These are phyloP conservation scores for Pachymerium ferrugineum DNA, from an alignment of 2,888 invertebrate genomes.

Conservation along the genomic window DNA sequence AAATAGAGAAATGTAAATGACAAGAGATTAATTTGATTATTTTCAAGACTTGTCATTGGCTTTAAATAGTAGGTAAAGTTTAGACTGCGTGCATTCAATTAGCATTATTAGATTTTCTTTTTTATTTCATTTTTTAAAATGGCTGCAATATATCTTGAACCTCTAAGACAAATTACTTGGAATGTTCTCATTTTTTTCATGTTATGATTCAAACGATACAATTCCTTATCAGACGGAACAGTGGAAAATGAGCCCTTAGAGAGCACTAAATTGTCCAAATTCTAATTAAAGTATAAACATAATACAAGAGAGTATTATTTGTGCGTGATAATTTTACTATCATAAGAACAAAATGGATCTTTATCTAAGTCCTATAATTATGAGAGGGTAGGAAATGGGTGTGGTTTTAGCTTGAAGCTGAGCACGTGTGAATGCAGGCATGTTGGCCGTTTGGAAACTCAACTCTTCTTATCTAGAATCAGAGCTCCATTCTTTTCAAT, in stretches of 20 bases:
- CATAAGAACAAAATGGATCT: background rate
- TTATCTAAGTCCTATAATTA: background rate
- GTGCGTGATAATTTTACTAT: background rate
- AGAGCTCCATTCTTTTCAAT: slow-evolving; percentile 10
- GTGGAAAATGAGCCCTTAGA: background rate
- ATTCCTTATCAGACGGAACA: background rate
- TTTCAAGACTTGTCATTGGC: background rate
- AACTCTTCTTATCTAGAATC: background rate
- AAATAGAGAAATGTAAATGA: background rate
- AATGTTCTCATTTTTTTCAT: slow-evolving; percentile 7
- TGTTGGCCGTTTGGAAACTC: slow-evolving; percentile 13
- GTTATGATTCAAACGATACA: background rate
- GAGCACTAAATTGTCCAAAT: slow-evolving; percentile 19
- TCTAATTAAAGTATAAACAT: slow-evolving; percentile 15
- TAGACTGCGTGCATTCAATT: background rate
- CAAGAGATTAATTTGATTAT: background rate
- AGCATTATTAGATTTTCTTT: background rate
- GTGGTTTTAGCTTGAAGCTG: slow-evolving; percentile 1
- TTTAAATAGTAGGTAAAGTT: background rate
- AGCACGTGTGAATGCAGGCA: slow-evolving; percentile 20
- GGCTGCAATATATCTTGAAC: slow-evolving; percentile 1
- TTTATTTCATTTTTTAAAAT: background rate
- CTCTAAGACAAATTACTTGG: background rate
- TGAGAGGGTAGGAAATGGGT: background rate
- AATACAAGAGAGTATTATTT: background rate